These are phyloP conservation scores for Rhopalosiphum maidis DNA, from an alignment of 1,140 invertebrate genomes.

Conservation along the genomic window DNA sequence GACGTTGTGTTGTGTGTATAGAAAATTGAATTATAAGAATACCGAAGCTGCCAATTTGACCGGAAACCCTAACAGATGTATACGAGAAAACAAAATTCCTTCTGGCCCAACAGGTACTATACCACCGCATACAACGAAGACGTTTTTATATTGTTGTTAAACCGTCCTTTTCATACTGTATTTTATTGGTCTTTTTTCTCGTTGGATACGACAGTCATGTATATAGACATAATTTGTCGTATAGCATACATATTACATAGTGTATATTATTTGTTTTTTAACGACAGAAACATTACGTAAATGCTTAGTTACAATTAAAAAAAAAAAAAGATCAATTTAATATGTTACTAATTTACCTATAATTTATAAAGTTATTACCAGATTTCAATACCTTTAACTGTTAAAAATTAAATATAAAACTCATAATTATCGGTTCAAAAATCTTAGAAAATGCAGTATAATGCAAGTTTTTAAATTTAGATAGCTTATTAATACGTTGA, in stretches of 20 bases:
- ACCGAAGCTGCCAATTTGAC: conserved; percentile 52
- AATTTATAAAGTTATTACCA: background rate
- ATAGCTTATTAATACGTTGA: background rate
- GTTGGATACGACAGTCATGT: background rate
- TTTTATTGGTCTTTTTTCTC: conserved; percentile 33
- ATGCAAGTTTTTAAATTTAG: background rate
- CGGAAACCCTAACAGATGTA: conserved; percentile 55
- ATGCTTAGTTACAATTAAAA: background rate
- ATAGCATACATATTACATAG: background rate
- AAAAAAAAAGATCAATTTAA: background rate
- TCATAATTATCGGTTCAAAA: background rate
- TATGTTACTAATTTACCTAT: background rate
- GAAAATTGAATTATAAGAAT: conserved; percentile 57
- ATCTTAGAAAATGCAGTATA: background rate
- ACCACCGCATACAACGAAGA: background rate
- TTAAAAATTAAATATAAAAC: background rate
- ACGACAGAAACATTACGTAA: background rate
- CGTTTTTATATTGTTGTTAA: conserved; percentile 53
- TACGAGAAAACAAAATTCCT: conserved; percentile 54
- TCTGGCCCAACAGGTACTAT: conserved; percentile 45
- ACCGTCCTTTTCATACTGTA: conserved; percentile 6
- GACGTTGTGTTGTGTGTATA: conserved; percentile 35
- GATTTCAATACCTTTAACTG: background rate
- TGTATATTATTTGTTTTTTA: background rate
- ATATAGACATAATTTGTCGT: background rate